Evolutionary conservation across 1,140 invertebrate species (phyloP).

Genomic region (Drosophila fuyamai): DNA sequence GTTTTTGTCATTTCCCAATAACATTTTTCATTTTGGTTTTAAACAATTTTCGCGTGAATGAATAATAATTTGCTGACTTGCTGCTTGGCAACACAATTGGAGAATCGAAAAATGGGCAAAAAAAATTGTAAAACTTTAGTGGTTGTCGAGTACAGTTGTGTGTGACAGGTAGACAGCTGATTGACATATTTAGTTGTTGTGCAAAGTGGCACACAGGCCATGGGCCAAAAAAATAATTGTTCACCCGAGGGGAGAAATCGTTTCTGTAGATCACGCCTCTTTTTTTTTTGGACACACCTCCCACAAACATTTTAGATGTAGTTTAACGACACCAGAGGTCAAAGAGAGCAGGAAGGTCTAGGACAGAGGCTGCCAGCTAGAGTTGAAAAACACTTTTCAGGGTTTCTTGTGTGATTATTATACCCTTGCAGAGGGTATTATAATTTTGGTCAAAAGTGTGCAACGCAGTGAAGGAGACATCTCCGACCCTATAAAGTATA

Average conservation of each 20-base stretch:
- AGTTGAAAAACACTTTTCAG: slow-evolving; percentile 39
- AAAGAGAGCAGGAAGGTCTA: slow-evolving; percentile 9
- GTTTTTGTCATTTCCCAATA: slow-evolving; percentile 77
- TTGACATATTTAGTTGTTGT: slow-evolving; percentile 78
- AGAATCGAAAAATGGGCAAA: slow-evolving; percentile 47
- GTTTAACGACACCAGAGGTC: slow-evolving; percentile 21
- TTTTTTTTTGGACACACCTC: slow-evolving; percentile 30
- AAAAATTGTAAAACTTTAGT: slow-evolving; percentile 49
- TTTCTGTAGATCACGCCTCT: slow-evolving; percentile 16
- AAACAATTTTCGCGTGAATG: slow-evolving; percentile 29
- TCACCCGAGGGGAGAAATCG: slow-evolving; percentile 32
- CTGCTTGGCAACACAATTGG: slow-evolving; percentile 53
- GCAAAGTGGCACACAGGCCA: slow-evolving; percentile 68
- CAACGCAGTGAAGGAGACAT: no score
- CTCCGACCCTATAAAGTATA: no score
- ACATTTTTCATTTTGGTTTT: slow-evolving; percentile 45
- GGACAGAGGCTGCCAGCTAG: slow-evolving; percentile 4
- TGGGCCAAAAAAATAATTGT: slow-evolving; percentile 45
- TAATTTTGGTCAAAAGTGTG: no score
- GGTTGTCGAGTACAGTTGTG: slow-evolving; percentile 57
- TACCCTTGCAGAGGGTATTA: no score
- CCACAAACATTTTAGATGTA: slow-evolving; percentile 8
- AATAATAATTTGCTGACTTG: slow-evolving; percentile 26
- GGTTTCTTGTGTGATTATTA: slow-evolving; percentile 9
- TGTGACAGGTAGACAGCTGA: slow-evolving; percentile 68